These are phyloP conservation scores for Nyctibius bracteatus DNA, from an alignment of 2,113 vertebrate genomes.

Conservation along the genomic window DNA sequence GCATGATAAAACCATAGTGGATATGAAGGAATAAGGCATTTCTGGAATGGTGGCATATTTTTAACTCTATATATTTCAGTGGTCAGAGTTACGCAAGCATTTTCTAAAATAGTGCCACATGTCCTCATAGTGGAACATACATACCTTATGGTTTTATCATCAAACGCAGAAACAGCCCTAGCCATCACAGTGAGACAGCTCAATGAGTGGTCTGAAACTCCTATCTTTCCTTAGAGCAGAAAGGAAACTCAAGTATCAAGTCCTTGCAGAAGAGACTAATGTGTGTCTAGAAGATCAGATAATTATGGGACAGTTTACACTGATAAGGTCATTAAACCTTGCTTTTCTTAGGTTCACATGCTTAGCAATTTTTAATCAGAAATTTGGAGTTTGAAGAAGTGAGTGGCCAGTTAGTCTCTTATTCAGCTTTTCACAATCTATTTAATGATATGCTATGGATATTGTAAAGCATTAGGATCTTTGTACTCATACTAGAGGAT, in stretches of 20 bases:
- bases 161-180: conserved; percentile 56
- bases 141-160: conserved; percentile 71
- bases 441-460: not conserved
- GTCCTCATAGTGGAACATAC: conserved; percentile 25
- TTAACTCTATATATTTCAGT: conserved; percentile 19
- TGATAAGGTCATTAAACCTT: conserved; percentile 43
- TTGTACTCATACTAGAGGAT: not conserved
- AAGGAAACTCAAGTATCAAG: conserved; percentile 44
- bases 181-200: conserved; percentile 58
- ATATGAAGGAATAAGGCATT: not conserved
- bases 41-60: conserved; percentile 4
- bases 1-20: not conserved
- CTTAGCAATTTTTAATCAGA: not conserved
- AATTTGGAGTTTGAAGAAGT: conserved; percentile 11
- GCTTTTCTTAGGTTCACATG: not conserved
- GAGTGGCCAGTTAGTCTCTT: not conserved
- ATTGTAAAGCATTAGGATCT: not conserved
- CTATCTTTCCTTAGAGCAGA: conserved; percentile 17
- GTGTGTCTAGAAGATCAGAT: conserved; percentile 18
- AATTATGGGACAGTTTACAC: conserved; percentile 20
- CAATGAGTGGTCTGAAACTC: conserved; percentile 71
- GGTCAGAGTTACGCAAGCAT: not conserved
- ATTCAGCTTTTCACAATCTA: not conserved
- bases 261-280: conserved; percentile 8
- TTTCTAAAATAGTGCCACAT: conserved; percentile 41